Conservation (phyloP, 2,888 invertebrate genomes). For the Tortricodes alternella region DNA sequence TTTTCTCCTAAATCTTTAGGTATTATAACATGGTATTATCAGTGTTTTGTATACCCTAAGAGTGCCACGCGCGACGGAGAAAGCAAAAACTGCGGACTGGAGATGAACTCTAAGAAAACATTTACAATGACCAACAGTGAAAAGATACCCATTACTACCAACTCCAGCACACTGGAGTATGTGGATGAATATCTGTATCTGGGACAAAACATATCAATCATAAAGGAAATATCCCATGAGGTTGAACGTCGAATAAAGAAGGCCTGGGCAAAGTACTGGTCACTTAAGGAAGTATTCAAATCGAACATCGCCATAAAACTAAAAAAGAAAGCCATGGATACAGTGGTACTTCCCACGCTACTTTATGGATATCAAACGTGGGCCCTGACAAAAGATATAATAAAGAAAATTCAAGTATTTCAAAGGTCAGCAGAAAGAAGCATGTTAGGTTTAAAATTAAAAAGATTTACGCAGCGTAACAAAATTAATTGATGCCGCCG, state of each 20-base stretch:
- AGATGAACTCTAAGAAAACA: neutral
- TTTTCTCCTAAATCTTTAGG: no score
- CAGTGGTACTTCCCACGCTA: neutral
- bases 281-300: neutral
- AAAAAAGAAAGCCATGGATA: neutral
- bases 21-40: no score
- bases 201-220: slow-evolving; percentile 1
- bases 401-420: neutral
- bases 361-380: neutral
- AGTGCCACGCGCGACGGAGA: neutral
- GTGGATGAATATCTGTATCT: neutral
- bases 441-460: neutral
- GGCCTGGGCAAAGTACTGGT: neutral
- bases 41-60: no score
- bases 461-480: neutral
- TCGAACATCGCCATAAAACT: neutral
- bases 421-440: neutral
- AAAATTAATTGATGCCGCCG: neutral
- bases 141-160: neutral
- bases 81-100: neutral
- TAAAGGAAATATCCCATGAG: neutral
- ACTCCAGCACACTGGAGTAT: neutral
- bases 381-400: neutral
- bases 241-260: neutral
- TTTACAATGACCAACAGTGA: neutral